Base-by-base conservation (phyloP, 2,888 invertebrate species). In the Linnaemya tessellans region DNA sequence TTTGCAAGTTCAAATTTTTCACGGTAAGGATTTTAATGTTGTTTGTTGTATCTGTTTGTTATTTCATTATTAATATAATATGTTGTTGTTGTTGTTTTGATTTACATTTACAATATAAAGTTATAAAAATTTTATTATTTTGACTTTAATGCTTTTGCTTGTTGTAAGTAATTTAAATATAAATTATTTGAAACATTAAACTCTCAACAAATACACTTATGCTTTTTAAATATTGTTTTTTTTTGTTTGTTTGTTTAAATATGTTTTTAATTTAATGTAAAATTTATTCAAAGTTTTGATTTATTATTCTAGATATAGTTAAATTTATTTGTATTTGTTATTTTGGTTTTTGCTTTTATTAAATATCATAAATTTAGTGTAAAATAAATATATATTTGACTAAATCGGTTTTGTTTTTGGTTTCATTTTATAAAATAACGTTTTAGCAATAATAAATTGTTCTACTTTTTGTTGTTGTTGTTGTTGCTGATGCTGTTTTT, bases 171-270 rank as follows among this genome's bases (percentile, higher is more conserved):
- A 68, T 77, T 78, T 43, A 13, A 56, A 56, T 65, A 38, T 75
- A 75, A 64, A 65, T 77, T 46, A 20, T n/a, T 30, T 43, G 35
- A 56, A 64, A 80, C 56, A 65, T 73, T 60, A 73, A 79, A 74
- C 64, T 71, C 70, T 80, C 51, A 80, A 85, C 82, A 80, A 83
- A 70, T 67, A 85, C 78, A 82, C 18, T 77, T 80, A 84, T 11
- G 38, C 30, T 58, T 62, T 62, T 38, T 51, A 3, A 25, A 1
- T 46, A 3, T 13, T 1, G 35, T 35, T 15, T 1, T 35, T 18
- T 65, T 70, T 51, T 30, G 11, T 68, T 20, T 15, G 8, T n/a
- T 46, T n/a, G 3, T 58, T 65, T 71, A 30, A 43, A 30, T 15
- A 18, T 43, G n/a, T 51, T 41, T n/a, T 67, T 73, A 25, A 30